Evolutionary conservation across 2,888 invertebrate genomes (phyloP).

Genomic region (Mantis religiosa): DNA sequence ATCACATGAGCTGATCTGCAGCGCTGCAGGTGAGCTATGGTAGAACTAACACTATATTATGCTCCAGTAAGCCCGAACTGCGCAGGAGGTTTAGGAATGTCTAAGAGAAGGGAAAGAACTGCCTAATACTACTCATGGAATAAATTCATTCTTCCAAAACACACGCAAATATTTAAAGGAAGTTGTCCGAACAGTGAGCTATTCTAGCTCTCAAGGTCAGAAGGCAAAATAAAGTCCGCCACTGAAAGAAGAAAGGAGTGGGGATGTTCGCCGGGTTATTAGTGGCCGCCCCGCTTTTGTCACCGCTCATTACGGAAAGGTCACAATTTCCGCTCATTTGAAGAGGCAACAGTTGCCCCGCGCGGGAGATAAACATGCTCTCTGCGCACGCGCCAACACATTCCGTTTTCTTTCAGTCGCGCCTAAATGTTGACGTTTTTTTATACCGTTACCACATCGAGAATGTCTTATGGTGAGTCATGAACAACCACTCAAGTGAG

Average conservation of each 20-base stretch:
- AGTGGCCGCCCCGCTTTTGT: slow-evolving; percentile 1
- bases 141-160: background rate
- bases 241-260: background rate
- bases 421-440: background rate
- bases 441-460: background rate
- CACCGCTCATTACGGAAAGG: slow-evolving; percentile 21
- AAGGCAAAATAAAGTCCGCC: background rate
- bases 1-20: too few species aligned
- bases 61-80: too few species aligned
- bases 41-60: too few species aligned
- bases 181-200: background rate
- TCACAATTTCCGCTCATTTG: slow-evolving; percentile 23
- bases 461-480: background rate
- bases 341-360: background rate
- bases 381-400: background rate
- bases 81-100: too few species aligned
- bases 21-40: too few species aligned
- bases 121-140: background rate
- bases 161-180: background rate
- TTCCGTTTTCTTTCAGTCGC: background rate
- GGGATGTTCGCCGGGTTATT: background rate
- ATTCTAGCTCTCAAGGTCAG: background rate
- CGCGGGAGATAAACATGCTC: background rate
- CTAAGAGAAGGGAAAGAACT: background rate
- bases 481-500: too few species aligned